Evolutionary conservation across 2,797 vertebrate genomes (phyloP), one percentile per base, ranked within the genome.

Genomic region (Myripristis murdjan): DNA sequence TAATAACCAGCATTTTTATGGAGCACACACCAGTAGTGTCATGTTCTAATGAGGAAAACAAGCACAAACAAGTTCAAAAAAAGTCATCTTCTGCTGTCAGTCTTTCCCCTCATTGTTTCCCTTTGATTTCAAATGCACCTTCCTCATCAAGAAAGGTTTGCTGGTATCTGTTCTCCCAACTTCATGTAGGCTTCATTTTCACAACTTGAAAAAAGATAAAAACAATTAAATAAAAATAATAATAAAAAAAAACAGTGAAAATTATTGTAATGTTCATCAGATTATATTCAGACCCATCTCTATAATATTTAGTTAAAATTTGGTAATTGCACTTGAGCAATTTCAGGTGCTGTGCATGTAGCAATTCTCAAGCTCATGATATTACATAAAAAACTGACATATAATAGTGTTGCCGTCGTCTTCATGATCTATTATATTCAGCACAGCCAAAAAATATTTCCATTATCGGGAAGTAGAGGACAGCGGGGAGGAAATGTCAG

Each of bases 141-240:
- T 81, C 77, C 60, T 68, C 39, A 73, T 80, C 55, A 68, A 70
- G 75, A 79, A 79, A 82, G 74, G 77, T 73, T 72, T 85, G 85
- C 90, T 92, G 90, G 88, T 87, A 86, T 89, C 75, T 70, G 41
- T 67, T 82, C 68, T 75, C 71, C 53, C 47, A 73, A 58, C 46
- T 53, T 79, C 59, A 47, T 54, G 56, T 33, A 55, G 68, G 52
- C 53, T 33, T 78, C 10, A 44, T 52, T 66, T 63, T 15, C 56
- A 58, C 48, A 49, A 47, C 78, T 79, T 77, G n/a, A 64, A 71
- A 59, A 43, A 11, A 81, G 49, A 52, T 6, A 46, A 31, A 24
- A 26, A 39, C 11, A 53, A 22, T 44, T n/a, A n/a, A n/a, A n/a
- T n/a, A n/a, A n/a, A n/a, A n/a, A n/a, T n/a, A n/a, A n/a, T n/a